phyloP scores from a whole-genome alignment of 1,140 invertebrate genomes.

The Zaprionus camerounensis region DNA sequence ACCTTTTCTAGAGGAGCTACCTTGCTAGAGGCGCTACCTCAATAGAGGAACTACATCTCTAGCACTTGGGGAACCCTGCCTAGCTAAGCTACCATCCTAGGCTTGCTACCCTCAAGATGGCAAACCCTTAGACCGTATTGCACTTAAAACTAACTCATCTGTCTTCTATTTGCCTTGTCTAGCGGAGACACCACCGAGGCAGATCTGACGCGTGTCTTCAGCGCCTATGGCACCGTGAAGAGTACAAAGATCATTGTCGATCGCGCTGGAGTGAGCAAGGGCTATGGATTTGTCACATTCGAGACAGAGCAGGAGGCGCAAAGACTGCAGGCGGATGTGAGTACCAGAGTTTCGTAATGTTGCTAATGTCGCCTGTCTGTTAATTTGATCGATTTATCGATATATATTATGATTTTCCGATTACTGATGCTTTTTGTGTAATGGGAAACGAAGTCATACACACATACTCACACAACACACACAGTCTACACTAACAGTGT shows the following conservation, averaged over 20 bases:
- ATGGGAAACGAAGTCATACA: slow-evolving; percentile 2
- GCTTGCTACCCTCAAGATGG: no score
- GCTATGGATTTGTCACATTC: slow-evolving; percentile 98
- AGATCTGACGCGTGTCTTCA: slow-evolving; percentile 92
- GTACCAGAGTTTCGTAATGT: slow-evolving; percentile 56
- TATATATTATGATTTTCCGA: slow-evolving; percentile 35
- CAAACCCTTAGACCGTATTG: no score
- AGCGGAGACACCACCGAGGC: slow-evolving; percentile 93
- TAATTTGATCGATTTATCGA: slow-evolving; percentile 23
- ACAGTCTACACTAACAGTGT: slow-evolving; percentile 7
- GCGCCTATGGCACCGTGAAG: slow-evolving; percentile 94
- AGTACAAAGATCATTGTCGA: slow-evolving; percentile 97
- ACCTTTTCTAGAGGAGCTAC: neutral
- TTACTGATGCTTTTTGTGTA: slow-evolving; percentile 34
- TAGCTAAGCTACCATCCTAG: no score
- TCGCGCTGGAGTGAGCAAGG: slow-evolving; percentile 96
- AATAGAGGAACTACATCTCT: no score
- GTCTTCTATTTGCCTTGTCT: no score
- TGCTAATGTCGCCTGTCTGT: slow-evolving; percentile 48
- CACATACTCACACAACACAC: neutral
- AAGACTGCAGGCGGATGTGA: slow-evolving; percentile 88
- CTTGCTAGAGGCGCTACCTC: no score
- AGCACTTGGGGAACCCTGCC: no score
- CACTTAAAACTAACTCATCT: neutral
- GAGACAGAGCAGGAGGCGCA: slow-evolving; percentile 95